A percentile compares a stretch with the other conserved stretches of the same genome.
Conservation (phyloP, 1,140 invertebrate genomes). For the Bacillus rossius region DNA sequence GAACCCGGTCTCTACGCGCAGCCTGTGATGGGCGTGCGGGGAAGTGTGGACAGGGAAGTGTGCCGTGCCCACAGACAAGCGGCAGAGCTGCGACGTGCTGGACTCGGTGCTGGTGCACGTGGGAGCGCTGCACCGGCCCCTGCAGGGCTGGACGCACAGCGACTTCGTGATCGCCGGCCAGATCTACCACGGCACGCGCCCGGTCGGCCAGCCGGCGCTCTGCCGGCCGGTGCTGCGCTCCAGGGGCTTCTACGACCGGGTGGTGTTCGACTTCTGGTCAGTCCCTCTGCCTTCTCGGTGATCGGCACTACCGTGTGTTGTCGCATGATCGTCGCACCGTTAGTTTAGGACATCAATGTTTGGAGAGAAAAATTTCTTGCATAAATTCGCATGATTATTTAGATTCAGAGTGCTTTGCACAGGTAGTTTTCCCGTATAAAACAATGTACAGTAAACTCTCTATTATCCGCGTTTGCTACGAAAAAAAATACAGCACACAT, state of each 20-base stretch:
- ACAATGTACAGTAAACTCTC: too few relatives aligned
- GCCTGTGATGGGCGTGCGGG: too few relatives aligned
- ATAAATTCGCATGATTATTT: not conserved
- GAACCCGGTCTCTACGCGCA: too few relatives aligned
- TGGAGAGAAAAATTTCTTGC: too few relatives aligned
- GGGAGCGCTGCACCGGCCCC: constrained; percentile 75
- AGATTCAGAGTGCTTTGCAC: not conserved
- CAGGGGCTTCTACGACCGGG: constrained; percentile 65
- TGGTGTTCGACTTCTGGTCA: constrained; percentile 82
- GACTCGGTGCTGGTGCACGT: constrained; percentile 80
- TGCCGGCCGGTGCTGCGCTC: constrained; percentile 58
- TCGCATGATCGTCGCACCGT: too few relatives aligned
- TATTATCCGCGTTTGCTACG: too few relatives aligned
- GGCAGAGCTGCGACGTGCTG: constrained; percentile 51
- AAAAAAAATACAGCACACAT: too few relatives aligned
- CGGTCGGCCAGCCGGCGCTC: constrained; percentile 60
- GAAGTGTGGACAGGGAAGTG: too few relatives aligned
- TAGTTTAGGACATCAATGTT: too few relatives aligned
- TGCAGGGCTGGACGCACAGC: constrained; percentile 72
- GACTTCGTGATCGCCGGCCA: constrained; percentile 78
- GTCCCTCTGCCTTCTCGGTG: constrained; percentile 29
- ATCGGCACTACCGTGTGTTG: too few relatives aligned
- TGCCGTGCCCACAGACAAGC: constrained; percentile 12
- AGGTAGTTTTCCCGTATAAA: too few relatives aligned
- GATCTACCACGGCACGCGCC: constrained; percentile 80